These are phyloP conservation scores for Drosophila multiciliata DNA, from an alignment of 2,888 invertebrate species.

Conservation along the genomic window DNA sequence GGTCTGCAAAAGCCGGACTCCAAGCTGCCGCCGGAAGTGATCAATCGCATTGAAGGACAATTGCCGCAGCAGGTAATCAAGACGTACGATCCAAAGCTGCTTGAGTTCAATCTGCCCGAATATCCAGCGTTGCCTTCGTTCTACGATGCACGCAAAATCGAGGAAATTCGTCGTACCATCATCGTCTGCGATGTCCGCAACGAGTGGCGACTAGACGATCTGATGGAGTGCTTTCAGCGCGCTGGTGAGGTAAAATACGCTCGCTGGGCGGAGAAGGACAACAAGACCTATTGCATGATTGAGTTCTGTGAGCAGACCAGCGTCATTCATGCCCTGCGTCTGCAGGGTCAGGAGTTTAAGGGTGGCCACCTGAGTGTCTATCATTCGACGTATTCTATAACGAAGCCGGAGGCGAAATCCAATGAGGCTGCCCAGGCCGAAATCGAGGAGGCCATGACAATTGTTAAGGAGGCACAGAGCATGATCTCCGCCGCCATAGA, in stretches of 20 bases:
- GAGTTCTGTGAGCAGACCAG: conserved; percentile 97
- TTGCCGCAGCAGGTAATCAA: conserved; percentile 94
- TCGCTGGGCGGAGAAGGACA: conserved; percentile 94
- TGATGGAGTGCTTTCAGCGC: conserved; percentile 94
- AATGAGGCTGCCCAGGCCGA: conserved; percentile 97
- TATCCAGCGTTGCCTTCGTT: conserved; percentile 96
- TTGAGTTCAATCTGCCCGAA: conserved; percentile 91
- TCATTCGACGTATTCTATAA: conserved; percentile 96
- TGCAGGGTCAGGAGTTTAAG: conserved; percentile 92
- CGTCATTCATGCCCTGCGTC: conserved; percentile 92
- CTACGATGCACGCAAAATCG: conserved; percentile 94
- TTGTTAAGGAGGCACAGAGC: conserved; percentile 98
- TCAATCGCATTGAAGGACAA: conserved; percentile 93
- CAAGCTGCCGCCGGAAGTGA: conserved; percentile 94
- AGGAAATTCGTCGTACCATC: conserved; percentile 97
- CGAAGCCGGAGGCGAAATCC: conserved; percentile 96
- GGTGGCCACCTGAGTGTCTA: conserved; percentile 90
- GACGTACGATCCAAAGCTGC: conserved; percentile 95
- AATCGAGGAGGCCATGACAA: conserved; percentile 98
- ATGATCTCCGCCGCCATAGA: conserved; percentile 97
- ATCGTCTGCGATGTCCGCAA: conserved; percentile 92
- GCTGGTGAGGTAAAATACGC: conserved; percentile 98
- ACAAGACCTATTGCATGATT: conserved; percentile 92
- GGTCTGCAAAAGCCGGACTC: conserved; percentile 93
- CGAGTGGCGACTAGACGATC: conserved; percentile 90